Evolutionary conservation across 1,140 invertebrate genomes (phyloP).

Genomic region (Zaprionus inermis): DNA sequence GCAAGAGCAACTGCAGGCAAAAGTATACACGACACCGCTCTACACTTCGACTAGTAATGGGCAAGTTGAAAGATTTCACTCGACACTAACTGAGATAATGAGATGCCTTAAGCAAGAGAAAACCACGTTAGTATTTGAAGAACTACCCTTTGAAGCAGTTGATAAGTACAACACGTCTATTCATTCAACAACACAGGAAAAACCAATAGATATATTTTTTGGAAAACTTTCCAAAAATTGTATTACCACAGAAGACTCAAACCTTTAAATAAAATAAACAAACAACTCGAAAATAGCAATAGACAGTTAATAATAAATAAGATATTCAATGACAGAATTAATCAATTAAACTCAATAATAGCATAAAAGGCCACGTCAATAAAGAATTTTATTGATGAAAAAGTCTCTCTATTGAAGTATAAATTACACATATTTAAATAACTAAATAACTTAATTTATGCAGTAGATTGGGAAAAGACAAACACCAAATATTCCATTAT

Average conservation of each 20-base stretch:
- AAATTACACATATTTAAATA: too few relatives aligned
- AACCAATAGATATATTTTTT: neutral
- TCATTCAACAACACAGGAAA: neutral
- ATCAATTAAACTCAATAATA: neutral
- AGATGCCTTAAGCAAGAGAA: neutral
- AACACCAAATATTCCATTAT: too few relatives aligned
- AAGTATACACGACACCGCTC: neutral
- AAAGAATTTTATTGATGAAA: too few relatives aligned
- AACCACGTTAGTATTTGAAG: too few relatives aligned
- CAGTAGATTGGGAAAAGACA: too few relatives aligned
- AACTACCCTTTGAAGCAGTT: too few relatives aligned
- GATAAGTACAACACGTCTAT: too few relatives aligned
- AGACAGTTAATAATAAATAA: neutral
- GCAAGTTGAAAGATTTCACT: neutral
- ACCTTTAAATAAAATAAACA: neutral
- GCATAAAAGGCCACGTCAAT: too few relatives aligned
- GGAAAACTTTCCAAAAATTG: neutral
- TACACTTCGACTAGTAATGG: neutral
- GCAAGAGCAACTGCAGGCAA: neutral
- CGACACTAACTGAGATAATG: slow-evolving; percentile 5
- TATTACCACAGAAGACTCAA: neutral
- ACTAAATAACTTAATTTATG: too few relatives aligned
- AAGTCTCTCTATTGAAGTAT: too few relatives aligned
- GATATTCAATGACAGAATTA: too few relatives aligned
- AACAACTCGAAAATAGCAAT: neutral